Evolutionary conservation across 2,888 invertebrate species (phyloP).

Genomic region (Caenorhabditis doughertyi): DNA sequence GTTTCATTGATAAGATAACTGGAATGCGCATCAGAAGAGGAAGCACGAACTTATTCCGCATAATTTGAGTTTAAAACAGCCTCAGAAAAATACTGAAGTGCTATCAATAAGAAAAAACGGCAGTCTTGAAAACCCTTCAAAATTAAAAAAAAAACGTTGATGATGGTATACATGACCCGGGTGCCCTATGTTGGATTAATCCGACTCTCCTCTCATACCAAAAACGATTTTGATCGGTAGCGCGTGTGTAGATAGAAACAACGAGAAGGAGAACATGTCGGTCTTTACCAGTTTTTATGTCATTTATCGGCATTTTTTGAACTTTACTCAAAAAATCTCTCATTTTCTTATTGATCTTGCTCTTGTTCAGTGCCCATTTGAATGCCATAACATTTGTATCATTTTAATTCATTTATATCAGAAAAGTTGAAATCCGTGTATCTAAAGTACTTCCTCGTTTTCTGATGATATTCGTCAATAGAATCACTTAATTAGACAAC

Average conservation of each 20-base stretch:
- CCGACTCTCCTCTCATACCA: slow-evolving; percentile 2
- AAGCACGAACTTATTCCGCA: too few species aligned
- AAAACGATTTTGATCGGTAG: slow-evolving; percentile 40
- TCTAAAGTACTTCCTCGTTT: too few species aligned
- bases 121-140: neutral
- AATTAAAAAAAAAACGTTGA: slow-evolving; percentile 8
- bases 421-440: neutral
- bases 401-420: too few species aligned
- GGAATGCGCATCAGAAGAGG: too few species aligned
- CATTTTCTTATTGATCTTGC: neutral
- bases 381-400: too few species aligned
- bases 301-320: slow-evolving; percentile 43
- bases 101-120: neutral
- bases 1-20: too few species aligned
- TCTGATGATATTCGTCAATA: neutral
- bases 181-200: slow-evolving; percentile 51
- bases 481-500: neutral
- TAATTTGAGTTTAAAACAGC: too few species aligned
- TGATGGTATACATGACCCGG: slow-evolving; percentile 48
- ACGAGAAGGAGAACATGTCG: slow-evolving; percentile 35
- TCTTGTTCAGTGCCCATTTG: neutral
- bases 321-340: slow-evolving; percentile 20
- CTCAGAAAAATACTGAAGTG: neutral
- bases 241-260: slow-evolving; percentile 41
- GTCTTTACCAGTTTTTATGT: slow-evolving; percentile 42